Evolutionary conservation across 1,140 invertebrate genomes (phyloP), one percentile per base, ranked within the genome.

Genomic region (Tribolium madens): DNA sequence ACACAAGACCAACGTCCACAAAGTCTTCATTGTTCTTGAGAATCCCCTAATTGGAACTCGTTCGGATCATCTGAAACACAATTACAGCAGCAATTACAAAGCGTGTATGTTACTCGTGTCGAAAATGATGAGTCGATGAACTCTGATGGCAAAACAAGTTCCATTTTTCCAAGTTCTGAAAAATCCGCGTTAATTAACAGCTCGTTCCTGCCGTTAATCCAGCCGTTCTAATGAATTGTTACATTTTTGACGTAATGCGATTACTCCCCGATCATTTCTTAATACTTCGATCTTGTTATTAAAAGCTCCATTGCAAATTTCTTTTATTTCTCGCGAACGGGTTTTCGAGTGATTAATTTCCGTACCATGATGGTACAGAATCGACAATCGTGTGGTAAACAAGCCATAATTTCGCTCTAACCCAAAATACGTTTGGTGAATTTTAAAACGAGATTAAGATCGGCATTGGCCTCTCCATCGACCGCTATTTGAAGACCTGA

Each of bases 401-500:
- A 57, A 71, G 10, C 31, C 10, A 71, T 71, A 47, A 47, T 71
- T 71, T 48, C 42, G 10, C 10, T n/a, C 14, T 71, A 71, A 71
- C 68, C 68, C 15, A 71, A 21, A 71, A 71, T 47, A 71, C 68
- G 68, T 48, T 26, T 26, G 36, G 0, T 71, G 68, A 71, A 71
- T 71, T 48, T 71, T 71, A 47, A 71, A 18, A 47, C 10, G 36
- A 46, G 68, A 71, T 71, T 47, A 46, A 46, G 33, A 71, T 71
- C 68, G 68, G 47, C 68, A 71, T 69, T 69, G 64, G 57, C 57
- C n/a, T 71, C 68, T 33, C 18, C 68, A 71, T 26, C 60, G 68
- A 71, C 68, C 68, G 68, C 68, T 71, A 71, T n/a, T 46, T 48
- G 33, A 33, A 46, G 31, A 71, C 68, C 68, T 71, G 68, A 69